Evolutionary conservation across 2,113 vertebrate species (phyloP), one percentile per base, ranked within the genome.

Genomic region (Hippocampus mohnikei): DNA sequence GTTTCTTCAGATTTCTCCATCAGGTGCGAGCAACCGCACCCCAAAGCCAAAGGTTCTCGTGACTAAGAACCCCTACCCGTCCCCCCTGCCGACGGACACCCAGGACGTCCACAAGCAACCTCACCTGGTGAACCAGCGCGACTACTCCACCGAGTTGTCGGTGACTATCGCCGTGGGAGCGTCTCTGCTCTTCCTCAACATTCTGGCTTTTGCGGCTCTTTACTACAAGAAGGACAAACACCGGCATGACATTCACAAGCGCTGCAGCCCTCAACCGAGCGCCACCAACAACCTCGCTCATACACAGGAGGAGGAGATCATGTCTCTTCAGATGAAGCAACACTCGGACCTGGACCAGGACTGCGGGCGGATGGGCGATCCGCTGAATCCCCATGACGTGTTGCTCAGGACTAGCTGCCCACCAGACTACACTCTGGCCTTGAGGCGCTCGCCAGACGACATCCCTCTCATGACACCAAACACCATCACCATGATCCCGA

Each of bases 241-340:
- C 82, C 93, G 96, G 86, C 96, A 99, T 0, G 97, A 99, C 0
- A 96, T 95, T 21, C 97, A 99, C 29, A 90, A 96, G 80, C 94
- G 96, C 81, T 98, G 97, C 84, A 99, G 97, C 88, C 97, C 97
- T 3, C 96, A 98, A 77, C 94, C 95, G 66, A 95, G 92, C 7
- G 92, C 96, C 0, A 91, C 95, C 83, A 98, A 97, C 18, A 96
- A 98, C 85, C 94, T 99, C 73, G 94, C 96, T 69, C 97, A 98
- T 79, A 95, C 95, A 78, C 97, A 98, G 88, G 97, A 99, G 92
- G 97, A 99, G 89, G 96, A 99, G 89, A 95, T 99, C 87, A 99
- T 99, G 97, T 98, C 97, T 83, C 93, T 98, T 78, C 97, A 98
- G 89, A 97, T 99, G 96, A 99, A 99, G 94, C 96, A 98, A 93